Evolutionary conservation across 2,797 vertebrate species (phyloP), one percentile per base, ranked within the genome.

Genomic region (Phrynocephalus forsythii): DNA sequence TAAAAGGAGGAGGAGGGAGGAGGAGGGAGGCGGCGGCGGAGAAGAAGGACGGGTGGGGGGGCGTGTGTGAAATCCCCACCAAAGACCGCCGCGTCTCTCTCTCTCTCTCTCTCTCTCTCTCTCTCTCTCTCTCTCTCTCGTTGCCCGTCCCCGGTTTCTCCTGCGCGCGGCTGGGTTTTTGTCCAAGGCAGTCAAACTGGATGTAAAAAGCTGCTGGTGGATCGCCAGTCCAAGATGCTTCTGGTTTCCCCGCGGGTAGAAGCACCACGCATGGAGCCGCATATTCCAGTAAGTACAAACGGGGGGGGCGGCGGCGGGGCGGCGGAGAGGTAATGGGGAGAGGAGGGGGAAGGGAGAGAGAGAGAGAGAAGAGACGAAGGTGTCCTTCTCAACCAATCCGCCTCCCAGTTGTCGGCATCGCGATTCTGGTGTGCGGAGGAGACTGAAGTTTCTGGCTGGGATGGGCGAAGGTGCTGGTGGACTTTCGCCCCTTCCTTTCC

Each of bases 201-300:
- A 97, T 97, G 94, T 95, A 96, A 96, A 94, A 95, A 48, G 94
- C 94, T 91, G 96, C 95, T 87, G 95, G 95, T 87, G 95, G 95
- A 95, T 91, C 95, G 94, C 95, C 95, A 86, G 67, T 95, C 96
- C 97, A 96, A 96, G 97, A 97, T 96, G 97, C 96, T 97, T 95
- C 96, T 98, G 94, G 97, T 97, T 96, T 97, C 97, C 94, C 96
- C 97, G 97, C 96, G 97, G 97, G 95, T 97, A 96, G 96, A 97
- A 96, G 95, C 96, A 96, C 97, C 96, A 97, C 97, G 96, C 92
- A 97, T 96, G 96, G 97, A 98, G 96, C 97, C 97, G 48, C 95
- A 96, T 95, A 94, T 95, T 93, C 94, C 95, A 88, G 97, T 97
- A 95, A 97, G 97, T 93, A 88, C n/a, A 3, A 67, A 63, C 5